Base-by-base conservation (phyloP, 2,113 vertebrate species). In the Morone saxatilis region DNA sequence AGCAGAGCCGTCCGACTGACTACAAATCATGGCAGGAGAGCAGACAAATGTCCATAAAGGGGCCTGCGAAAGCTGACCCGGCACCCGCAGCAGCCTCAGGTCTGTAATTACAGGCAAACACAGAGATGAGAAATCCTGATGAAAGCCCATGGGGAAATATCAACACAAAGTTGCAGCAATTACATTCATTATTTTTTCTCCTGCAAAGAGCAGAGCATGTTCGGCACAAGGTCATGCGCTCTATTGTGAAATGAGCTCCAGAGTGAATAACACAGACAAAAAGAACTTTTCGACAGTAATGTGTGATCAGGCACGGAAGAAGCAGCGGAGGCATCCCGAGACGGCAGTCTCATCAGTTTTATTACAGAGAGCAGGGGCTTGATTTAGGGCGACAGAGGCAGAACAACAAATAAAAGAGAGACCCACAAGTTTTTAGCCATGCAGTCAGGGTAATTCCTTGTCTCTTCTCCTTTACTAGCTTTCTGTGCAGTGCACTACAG, bases 41-140 rank as follows among this genome's bases (percentile, higher is more conserved):
- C 45, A 68, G 66, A 70, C 77, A 25, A 61, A 78, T 25, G 71
- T 85, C 83, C 77, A 53, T 76, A 72, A 89, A 87, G 71, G n/a
- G 8, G 25, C 45, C 31, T n/a, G 41, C 38, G 0, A 47, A 53
- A 20, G 59, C 71, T 76, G 89, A 89, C 76, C 88, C 81, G 51
- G 76, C 69, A 78, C 68, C 70, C 9, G 16, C 61, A 38, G 53
- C 65, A 61, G 80, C 80, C 75, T 41, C 66, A 3, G 77, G 78
- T 80, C 77, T 71, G 84, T 90, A 92, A 93, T 93, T 93, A 92
- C 81, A 81, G 72, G 75, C 78, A 70, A 80, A 86, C 47, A 53
- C 66, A 54, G 73, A 78, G 75, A 89, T 87, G 47, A 80, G 63
- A 83, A 86, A 50, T 66, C 76, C 54, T 41, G 86, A 92, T 86